These are phyloP conservation scores for Taenioides sp. DNA, from an alignment of 2,797 vertebrate species.

Conservation along the genomic window DNA sequence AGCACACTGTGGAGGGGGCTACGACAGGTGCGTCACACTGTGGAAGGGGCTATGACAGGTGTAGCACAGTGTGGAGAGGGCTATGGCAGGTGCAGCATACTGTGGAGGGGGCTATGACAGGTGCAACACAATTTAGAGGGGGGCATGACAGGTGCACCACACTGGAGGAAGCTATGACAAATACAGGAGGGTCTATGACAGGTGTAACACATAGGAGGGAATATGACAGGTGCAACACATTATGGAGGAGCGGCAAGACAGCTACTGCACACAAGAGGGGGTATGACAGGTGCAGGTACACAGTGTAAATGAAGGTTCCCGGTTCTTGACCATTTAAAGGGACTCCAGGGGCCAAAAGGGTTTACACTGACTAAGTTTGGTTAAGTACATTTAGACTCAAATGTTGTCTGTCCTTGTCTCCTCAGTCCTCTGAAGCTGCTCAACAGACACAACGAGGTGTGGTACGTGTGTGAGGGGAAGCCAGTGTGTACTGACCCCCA, in stretches of 20 bases:
- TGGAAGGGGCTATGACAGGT: conserved; percentile 76
- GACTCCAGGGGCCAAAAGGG: no score
- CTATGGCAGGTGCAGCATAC: no score
- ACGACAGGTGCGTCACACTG: background rate
- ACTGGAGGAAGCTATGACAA: background rate
- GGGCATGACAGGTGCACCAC: background rate
- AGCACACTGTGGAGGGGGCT: background rate
- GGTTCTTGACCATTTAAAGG: no score
- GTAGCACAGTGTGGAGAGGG: background rate
- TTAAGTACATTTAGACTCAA: no score
- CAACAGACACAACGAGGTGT: conserved; percentile 83
- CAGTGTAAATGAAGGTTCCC: no score
- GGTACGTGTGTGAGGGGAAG: conserved; percentile 75
- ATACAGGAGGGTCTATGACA: background rate
- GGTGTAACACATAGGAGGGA: background rate
- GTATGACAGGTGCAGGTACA: background rate
- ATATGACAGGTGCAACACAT: background rate
- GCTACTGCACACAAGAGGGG: no score
- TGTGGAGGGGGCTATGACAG: background rate
- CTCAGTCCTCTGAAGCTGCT: conserved; percentile 76
- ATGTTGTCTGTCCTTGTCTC: conserved; percentile 19
- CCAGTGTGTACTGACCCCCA: conserved; percentile 65
- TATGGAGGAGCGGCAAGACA: no score
- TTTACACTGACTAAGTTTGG: no score
- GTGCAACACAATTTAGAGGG: background rate